Evolutionary conservation across 2,113 vertebrate species (phyloP).

Genomic region (Entelurus aequoreus): DNA sequence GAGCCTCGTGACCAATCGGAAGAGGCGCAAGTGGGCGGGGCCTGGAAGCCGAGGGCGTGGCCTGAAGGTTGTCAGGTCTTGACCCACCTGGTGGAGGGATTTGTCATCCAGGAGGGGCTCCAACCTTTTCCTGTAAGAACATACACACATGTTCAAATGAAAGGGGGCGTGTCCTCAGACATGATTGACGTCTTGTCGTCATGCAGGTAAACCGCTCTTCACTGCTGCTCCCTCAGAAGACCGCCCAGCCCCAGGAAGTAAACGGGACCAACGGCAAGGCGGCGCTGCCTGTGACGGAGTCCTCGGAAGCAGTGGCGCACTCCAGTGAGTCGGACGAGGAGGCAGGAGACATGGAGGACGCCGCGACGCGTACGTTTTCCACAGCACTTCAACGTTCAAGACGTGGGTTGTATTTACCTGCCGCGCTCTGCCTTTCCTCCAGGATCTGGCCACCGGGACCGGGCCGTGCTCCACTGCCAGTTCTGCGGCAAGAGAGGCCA

Average conservation of each 20-base stretch:
- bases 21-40: constrained; percentile 26
- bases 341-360: constrained; percentile 35
- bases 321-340: constrained; percentile 61
- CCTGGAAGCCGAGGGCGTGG: constrained; percentile 55
- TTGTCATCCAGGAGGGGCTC: constrained; percentile 95
- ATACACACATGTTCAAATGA: not conserved
- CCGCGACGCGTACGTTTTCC: constrained; percentile 35
- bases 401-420: not conserved
- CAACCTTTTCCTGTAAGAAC: constrained; percentile 89
- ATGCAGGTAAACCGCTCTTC: constrained; percentile 70
- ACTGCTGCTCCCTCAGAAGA: constrained; percentile 57
- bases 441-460: constrained; percentile 76
- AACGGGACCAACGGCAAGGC: constrained; percentile 59
- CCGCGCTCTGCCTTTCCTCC: constrained; percentile 32
- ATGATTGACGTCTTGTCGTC: not conserved
- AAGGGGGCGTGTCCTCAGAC: no score
- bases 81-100: constrained; percentile 95
- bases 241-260: constrained; percentile 43
- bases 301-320: constrained; percentile 32
- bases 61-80: constrained; percentile 71
- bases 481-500: constrained; percentile 95
- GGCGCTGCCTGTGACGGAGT: constrained; percentile 27
- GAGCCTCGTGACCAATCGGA: constrained; percentile 39
- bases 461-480: constrained; percentile 89
- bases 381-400: not conserved